These are phyloP conservation scores for Oncorhynchus mykiss DNA, from an alignment of 2,113 vertebrate species.

Conservation along the genomic window DNA sequence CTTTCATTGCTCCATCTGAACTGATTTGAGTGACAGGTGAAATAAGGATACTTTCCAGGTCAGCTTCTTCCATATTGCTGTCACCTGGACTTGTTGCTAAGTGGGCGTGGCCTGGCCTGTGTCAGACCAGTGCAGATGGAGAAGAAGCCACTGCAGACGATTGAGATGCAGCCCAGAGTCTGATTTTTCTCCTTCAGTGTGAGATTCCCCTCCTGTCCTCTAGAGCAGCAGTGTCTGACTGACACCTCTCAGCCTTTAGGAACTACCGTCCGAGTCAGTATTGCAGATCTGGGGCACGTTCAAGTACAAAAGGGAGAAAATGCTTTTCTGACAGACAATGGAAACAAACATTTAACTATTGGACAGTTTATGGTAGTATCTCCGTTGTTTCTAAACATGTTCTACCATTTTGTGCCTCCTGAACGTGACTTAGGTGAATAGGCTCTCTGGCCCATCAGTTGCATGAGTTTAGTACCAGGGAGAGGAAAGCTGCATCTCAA, in stretches of 20 bases:
- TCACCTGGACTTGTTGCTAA: not conserved
- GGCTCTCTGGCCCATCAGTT: constrained; percentile 23
- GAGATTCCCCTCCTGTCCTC: not conserved
- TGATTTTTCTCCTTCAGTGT: constrained; percentile 12
- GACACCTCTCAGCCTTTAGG: not conserved
- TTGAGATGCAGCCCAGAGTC: constrained; percentile 45
- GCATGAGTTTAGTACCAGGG: constrained; percentile 48
- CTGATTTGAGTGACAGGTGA: constrained; percentile 4
- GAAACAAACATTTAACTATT: constrained; percentile 4
- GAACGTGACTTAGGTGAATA: not conserved
- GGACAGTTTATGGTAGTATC: constrained; percentile 34
- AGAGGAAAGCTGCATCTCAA: constrained; percentile 48
- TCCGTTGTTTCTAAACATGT: constrained; percentile 21
- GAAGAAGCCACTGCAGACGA: constrained; percentile 41
- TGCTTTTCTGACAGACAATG: not conserved
- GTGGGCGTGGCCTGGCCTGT: not conserved
- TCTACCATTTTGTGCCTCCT: constrained; percentile 14
- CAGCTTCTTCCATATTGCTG: not conserved
- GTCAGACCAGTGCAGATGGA: constrained; percentile 12
- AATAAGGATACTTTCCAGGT: not conserved
- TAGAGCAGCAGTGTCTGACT: not conserved
- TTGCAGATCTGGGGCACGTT: constrained; percentile 1
- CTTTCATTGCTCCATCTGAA: constrained; percentile 12
- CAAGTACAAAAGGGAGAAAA: not conserved
- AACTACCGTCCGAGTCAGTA: not conserved